Conservation (phyloP, 2,797 vertebrate genomes). For the Apodemus agrarius region DNA sequence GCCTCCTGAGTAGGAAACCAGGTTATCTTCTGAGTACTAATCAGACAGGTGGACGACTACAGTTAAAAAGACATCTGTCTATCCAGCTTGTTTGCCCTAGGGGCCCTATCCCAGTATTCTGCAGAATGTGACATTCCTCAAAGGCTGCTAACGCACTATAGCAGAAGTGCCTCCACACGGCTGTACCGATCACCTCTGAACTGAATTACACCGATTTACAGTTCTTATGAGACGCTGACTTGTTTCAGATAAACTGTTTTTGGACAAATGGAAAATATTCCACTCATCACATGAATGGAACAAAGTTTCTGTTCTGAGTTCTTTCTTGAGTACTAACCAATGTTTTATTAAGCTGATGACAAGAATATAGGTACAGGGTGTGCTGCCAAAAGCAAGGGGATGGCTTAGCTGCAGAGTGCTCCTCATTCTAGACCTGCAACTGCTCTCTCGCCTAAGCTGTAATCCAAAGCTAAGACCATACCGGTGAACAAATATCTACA, state of each 20-base stretch:
- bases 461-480: constrained; percentile 2
- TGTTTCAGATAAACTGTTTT: constrained; percentile 21
- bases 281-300: constrained; percentile 35
- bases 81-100: neutral
- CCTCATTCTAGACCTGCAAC: constrained; percentile 25
- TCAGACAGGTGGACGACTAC: neutral
- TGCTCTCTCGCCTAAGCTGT: constrained; percentile 17
- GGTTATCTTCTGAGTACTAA: neutral
- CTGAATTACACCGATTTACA: neutral
- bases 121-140: neutral
- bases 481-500: neutral
- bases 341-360: constrained; percentile 47
- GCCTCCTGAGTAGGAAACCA: neutral
- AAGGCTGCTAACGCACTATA: neutral
- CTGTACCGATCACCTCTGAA: neutral
- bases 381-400: constrained; percentile 59
- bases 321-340: constrained; percentile 2
- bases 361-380: constrained; percentile 38
- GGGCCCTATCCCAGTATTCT: neutral
- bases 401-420: constrained; percentile 33
- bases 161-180: neutral
- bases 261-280: constrained; percentile 55
- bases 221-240: constrained; percentile 15
- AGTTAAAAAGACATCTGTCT: neutral
- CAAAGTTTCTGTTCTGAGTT: constrained; percentile 27